phyloP scores from a whole-genome alignment of 2,797 vertebrate genomes.

The Artibeus jamaicensis region DNA sequence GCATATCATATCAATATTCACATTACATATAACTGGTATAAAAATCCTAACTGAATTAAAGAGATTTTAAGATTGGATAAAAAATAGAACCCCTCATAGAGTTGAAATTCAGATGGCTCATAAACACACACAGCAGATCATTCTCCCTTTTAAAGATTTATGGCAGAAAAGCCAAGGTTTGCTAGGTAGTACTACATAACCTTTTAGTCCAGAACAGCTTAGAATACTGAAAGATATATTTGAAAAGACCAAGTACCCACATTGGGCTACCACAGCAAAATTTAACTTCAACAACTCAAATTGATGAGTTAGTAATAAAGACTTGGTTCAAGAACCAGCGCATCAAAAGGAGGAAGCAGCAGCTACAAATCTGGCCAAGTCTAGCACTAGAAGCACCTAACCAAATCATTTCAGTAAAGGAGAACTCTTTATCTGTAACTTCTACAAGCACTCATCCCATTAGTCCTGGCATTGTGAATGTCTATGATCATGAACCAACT shows the following conservation, averaged over 20 bases:
- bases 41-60: neutral
- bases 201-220: neutral
- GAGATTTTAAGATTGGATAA: neutral
- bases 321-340: conserved; percentile 55
- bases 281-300: neutral
- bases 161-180: neutral
- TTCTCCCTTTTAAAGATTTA: neutral
- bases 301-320: neutral
- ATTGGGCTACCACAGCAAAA: neutral
- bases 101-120: neutral
- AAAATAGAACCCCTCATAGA: neutral
- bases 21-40: neutral
- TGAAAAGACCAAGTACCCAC: neutral
- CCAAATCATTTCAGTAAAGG: fast-evolving
- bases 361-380: neutral
- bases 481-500: fast-evolving
- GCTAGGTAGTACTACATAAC: neutral
- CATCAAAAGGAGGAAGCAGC: neutral
- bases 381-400: fast-evolving
- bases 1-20: neutral
- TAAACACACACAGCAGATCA: neutral
- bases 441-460: fast-evolving
- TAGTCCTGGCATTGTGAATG: fast-evolving
- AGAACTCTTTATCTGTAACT: fast-evolving
- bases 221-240: neutral